Base-by-base conservation (phyloP, 2,797 vertebrate genomes). In the Gobio occitaniae region DNA sequence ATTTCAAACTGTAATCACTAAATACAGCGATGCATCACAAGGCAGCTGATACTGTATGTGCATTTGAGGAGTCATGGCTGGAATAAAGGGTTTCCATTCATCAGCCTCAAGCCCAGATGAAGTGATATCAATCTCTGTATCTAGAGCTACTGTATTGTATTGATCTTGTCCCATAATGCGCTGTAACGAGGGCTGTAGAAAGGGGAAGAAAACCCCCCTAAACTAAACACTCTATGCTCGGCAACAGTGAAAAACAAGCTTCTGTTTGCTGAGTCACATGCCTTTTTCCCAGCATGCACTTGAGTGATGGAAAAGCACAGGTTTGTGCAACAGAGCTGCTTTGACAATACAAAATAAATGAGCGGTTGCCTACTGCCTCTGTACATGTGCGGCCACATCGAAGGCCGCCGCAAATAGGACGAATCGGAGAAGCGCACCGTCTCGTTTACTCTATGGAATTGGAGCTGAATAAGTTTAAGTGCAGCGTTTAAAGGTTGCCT, bases 1-100 rank as follows among this genome's bases (percentile, higher is more conserved):
- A 94, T 94, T 95, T 94, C 91, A 88, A 95, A 94, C 91, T 92
- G 94, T 91, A 92, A 94, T 94, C 93, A 92, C 94, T 95, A 95
- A 96, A 95, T 94, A 95, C 93, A 74, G 88, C 87, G 90, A 95
- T 95, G 94, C 94, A 95, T 95, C 93, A 93, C 92, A 87, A 87
- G 87, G 84, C 77, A 36, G 70, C 87, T 78, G 36, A 77, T 84
- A 82, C 82, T 84, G 87, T 85, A 90, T 89, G 88, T 86, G 89
- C 84, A 90, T 91, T 86, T 88, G 86, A 82, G 72, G 86, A 89
- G 90, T 90, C 87, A 87, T 79, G 66, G 85, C 82, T 84, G 82
- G 80, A 87, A 86, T 88, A 88, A 88, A 88, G 86, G 87, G 86
- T 88, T 84, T 86, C 88, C 87, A 92, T 92, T 89, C 90, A 92